Base-by-base conservation (phyloP, 2,797 vertebrate species). In the Distichodus sexfasciatus region DNA sequence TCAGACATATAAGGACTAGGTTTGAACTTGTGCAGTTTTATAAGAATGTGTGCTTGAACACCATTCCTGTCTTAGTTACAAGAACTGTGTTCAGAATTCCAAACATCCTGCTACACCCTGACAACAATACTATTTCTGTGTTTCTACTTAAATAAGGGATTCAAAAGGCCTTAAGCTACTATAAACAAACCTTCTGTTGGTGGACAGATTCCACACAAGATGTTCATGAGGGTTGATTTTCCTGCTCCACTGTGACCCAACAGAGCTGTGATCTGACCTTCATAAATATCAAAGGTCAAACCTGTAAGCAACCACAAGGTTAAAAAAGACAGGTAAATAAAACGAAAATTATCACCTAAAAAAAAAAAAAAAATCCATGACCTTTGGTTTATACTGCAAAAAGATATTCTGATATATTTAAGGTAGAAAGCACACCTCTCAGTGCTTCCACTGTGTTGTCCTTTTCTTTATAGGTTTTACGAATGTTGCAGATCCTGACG, bases 241-340 rank as follows among this genome's bases (percentile, higher is more conserved):
- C 96, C 97, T 0, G 96, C 95, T 7, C 96, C 96, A 2, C 94
- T 99, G 86, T 99, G 97, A 21, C 97, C 97, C 43, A 99, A 90
- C 74, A 99, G 87, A 2, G 96, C 96, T 0, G 96, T 99, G 74
- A 99, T 99, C 83, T 99, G 96, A 14, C 96, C 95, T 82, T 98
- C 96, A 0, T 96, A 99, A 78, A 99, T 94, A 86, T 97, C 95
- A 41, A 99, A 98, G 0, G 94, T 96, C 77, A 99, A 79, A 81
- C 92, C 97, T 99, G 83, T 10, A 68, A 68, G 57, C 29, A 28
- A 62, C 62, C 11, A 11, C 3, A 2, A 17, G 24, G 33, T 43
- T 31, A 54, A 0, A 54, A 66, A 33, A 3, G 1, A 46, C 36
- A 41, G 19, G 17, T 3, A 21, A 38, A 33, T 14, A 33, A 61